Percentiles rank a stretch among this genome's conserved stretches.
These are phyloP conservation scores for Nephrocerus scutellatus DNA, from an alignment of 2,888 invertebrate species.

Conservation along the genomic window DNA sequence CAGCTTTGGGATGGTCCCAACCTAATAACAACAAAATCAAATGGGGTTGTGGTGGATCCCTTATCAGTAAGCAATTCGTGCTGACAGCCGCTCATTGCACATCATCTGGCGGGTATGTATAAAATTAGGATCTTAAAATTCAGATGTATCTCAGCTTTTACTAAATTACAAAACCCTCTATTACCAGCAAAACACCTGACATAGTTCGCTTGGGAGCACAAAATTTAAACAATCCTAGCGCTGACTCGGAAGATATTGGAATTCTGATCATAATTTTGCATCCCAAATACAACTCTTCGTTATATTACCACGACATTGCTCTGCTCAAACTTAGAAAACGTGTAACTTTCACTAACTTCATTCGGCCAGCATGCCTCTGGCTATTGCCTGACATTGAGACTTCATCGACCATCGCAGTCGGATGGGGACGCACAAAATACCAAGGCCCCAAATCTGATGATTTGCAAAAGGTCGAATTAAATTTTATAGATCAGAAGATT, in stretches of 20 bases:
- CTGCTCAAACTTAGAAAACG: conserved; percentile 47
- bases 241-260: conserved; percentile 45
- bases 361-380: conserved; percentile 47
- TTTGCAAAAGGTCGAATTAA: conserved; percentile 44
- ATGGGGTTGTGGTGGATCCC: conserved; percentile 45
- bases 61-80: conserved; percentile 51
- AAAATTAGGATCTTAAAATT: conserved; percentile 1
- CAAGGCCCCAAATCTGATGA: conserved; percentile 39
- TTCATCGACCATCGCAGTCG: conserved; percentile 36
- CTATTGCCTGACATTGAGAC: conserved; percentile 33
- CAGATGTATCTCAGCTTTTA: conserved; percentile 3
- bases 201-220: conserved; percentile 51
- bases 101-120: conserved; percentile 33
- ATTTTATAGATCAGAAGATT: conserved; percentile 33
- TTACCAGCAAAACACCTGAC: conserved; percentile 48
- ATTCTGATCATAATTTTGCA: conserved; percentile 48
- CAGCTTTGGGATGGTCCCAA: conserved; percentile 43
- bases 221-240: conserved; percentile 45
- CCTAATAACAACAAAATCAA: conserved; percentile 28
- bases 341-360: conserved; percentile 30
- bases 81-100: conserved; percentile 55
- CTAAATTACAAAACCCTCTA: background rate
- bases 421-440: conserved; percentile 45
- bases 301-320: conserved; percentile 57
- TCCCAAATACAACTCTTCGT: conserved; percentile 50